Conservation (phyloP, 2,797 vertebrate species). For the Scomberomorus guttatus region DNA sequence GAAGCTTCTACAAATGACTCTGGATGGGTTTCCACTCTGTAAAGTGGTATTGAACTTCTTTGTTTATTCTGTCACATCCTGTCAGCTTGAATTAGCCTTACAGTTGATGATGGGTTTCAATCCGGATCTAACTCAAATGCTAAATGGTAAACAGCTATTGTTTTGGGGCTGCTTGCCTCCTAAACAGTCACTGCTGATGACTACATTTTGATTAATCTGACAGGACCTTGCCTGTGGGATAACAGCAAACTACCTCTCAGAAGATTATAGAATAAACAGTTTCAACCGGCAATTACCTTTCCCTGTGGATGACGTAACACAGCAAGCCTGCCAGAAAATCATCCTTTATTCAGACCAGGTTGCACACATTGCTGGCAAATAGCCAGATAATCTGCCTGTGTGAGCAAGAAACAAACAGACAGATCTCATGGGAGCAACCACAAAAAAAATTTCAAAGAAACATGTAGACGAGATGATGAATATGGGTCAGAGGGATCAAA, state of each 20-base stretch:
- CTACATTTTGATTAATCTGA: slow-evolving; percentile 70
- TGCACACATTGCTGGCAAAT: slow-evolving; percentile 49
- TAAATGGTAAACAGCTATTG: slow-evolving; percentile 67
- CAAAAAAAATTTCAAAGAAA: slow-evolving; percentile 27
- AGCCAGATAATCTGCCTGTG: slow-evolving; percentile 52
- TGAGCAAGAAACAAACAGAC: slow-evolving; percentile 63
- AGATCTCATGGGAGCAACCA: slow-evolving; percentile 28
- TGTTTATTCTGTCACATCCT: slow-evolving; percentile 72
- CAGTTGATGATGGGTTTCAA: slow-evolving; percentile 63
- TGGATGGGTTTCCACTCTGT: slow-evolving; percentile 54
- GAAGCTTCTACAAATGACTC: slow-evolving; percentile 68
- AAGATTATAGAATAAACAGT: slow-evolving; percentile 74
- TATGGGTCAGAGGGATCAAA: slow-evolving; percentile 39
- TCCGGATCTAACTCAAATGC: slow-evolving; percentile 53
- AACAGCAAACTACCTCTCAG: slow-evolving; percentile 52
- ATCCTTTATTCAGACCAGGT: slow-evolving; percentile 53
- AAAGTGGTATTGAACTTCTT: slow-evolving; percentile 72
- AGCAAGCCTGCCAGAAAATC: slow-evolving; percentile 52
- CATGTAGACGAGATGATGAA: slow-evolving; percentile 39
- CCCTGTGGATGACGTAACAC: slow-evolving; percentile 44
- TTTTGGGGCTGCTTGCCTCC: slow-evolving; percentile 52
- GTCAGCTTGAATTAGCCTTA: slow-evolving; percentile 65
- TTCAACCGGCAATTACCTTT: slow-evolving; percentile 73
- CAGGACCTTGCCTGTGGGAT: slow-evolving; percentile 60
- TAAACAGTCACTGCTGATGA: slow-evolving; percentile 51